Conservation (phyloP, 2,888 invertebrate species). For the Paralinhomoeus sp. region DNA sequence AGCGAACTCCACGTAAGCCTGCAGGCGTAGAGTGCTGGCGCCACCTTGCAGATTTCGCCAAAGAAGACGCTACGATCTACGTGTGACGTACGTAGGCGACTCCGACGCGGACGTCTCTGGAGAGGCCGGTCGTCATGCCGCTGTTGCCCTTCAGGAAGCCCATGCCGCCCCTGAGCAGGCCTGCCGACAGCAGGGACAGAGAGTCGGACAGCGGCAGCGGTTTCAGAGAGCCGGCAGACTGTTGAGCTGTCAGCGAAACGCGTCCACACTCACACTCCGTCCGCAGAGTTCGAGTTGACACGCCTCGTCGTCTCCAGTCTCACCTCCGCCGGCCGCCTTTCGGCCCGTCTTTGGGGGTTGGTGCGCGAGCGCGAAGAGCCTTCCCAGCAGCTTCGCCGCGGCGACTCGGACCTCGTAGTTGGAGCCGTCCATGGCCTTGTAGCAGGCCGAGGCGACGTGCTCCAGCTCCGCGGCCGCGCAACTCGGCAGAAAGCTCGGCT, state of each 20-base stretch:
- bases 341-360: no score
- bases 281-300: no score
- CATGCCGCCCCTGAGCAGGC: conserved; percentile 65
- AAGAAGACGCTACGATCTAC: neutral
- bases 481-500: conserved; percentile 56
- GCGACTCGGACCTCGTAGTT: conserved; percentile 75
- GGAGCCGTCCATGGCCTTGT: conserved; percentile 69
- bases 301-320: no score
- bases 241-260: no score
- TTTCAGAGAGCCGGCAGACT: no score
- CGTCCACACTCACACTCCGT: no score
- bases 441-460: conserved; percentile 65
- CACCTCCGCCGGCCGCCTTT: no score
- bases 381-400: conserved; percentile 70
- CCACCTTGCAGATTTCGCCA: neutral
- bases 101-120: conserved; percentile 82
- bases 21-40: neutral
- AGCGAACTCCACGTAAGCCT: conserved; percentile 80
- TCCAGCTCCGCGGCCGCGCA: conserved; percentile 60
- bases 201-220: conserved; percentile 50
- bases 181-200: conserved; percentile 65
- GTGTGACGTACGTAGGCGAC: conserved; percentile 68
- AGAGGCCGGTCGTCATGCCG: conserved; percentile 56
- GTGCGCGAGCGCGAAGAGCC: no score
- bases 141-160: conserved; percentile 73